Evolutionary conservation across 1,140 invertebrate species (phyloP), one percentile per base, ranked within the genome.

Genomic region (Pseudomyrmex flavicornis): DNA sequence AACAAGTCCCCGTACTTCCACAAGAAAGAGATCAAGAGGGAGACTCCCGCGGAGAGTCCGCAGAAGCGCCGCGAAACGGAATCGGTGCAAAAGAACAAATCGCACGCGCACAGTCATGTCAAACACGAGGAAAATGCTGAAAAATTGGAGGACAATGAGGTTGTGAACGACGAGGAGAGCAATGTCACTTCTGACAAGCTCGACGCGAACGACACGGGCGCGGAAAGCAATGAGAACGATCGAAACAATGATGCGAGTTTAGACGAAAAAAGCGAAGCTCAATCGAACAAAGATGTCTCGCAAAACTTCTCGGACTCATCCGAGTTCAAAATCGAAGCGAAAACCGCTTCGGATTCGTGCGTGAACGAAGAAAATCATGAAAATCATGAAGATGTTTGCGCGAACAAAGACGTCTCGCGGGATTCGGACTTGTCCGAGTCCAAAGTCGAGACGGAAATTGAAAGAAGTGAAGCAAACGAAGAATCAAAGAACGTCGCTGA

Each of bases 1-100:
- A 48, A 80, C n/a, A 93, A 93, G 61, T 89, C 86, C 59, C 83
- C 85, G 13, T 85, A 84, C 44, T 26, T 85, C 44, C 89, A 66
- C 13, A 90, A 59, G 13, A 92, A 90, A 58, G 92, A 92, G 46
- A 66, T 83, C 0, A 85, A 44, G 63, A 90, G 65, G 17, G 87
- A 86, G 54, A 77, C 89, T 22, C 77, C 59, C 12, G 85, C 80
- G 17, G 68, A 58, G 3, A 79, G 50, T 46, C 17, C 52, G 9
- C 73, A 68, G 1, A 69, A 72, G n/a, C 58, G 62, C 35, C 50
- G 82, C 9, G 83, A 88, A 15, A 63, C 15, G 3, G 74, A 83
- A 35, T 79, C 13, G 8, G 9, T 9, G 2, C 54, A 12, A 20
- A 59, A 65, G 7, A 9, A 61, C 15, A 84, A 82, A 52, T 63